Evolutionary conservation across 2,888 invertebrate genomes (phyloP).

Genomic region (Drosophila heteroneura): DNA sequence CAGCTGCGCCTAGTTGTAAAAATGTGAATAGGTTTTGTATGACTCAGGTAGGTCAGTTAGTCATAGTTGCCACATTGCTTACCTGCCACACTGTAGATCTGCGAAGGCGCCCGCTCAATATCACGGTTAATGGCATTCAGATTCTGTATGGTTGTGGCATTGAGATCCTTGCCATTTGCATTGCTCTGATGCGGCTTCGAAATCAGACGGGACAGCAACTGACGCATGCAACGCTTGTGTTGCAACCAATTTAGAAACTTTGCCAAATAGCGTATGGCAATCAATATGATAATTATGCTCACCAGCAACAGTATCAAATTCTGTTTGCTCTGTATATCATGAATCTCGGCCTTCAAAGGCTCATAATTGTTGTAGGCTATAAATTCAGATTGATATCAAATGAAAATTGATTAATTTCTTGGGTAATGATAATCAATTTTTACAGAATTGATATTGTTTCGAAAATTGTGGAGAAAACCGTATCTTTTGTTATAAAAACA

Average conservation of each 20-base stretch:
- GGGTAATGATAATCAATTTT: background rate
- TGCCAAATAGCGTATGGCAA: slow-evolving; percentile 70
- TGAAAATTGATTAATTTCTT: background rate
- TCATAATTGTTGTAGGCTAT: slow-evolving; percentile 73
- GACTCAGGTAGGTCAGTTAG: slow-evolving; percentile 28
- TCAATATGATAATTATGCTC: slow-evolving; percentile 70
- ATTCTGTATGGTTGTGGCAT: slow-evolving; percentile 82
- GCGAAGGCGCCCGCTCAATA: slow-evolving; percentile 81
- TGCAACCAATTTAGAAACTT: slow-evolving; percentile 76
- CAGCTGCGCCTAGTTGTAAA: slow-evolving; percentile 85
- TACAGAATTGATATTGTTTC: background rate
- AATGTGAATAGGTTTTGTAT: background rate
- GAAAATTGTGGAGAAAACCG: background rate
- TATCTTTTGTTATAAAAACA: background rate
- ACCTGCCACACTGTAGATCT: slow-evolving; percentile 83
- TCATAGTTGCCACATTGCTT: slow-evolving; percentile 29
- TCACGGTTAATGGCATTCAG: slow-evolving; percentile 80
- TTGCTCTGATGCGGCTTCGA: slow-evolving; percentile 51
- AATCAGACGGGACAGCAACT: slow-evolving; percentile 67
- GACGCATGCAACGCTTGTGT: slow-evolving; percentile 64
- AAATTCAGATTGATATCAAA: background rate
- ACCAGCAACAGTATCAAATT: slow-evolving; percentile 76
- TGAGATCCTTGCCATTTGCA: slow-evolving; percentile 73
- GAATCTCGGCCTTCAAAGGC: slow-evolving; percentile 74
- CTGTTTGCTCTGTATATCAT: slow-evolving; percentile 75